Evolutionary conservation across 2,113 vertebrate species (phyloP).

Genomic region (Nothocercus julius): DNA sequence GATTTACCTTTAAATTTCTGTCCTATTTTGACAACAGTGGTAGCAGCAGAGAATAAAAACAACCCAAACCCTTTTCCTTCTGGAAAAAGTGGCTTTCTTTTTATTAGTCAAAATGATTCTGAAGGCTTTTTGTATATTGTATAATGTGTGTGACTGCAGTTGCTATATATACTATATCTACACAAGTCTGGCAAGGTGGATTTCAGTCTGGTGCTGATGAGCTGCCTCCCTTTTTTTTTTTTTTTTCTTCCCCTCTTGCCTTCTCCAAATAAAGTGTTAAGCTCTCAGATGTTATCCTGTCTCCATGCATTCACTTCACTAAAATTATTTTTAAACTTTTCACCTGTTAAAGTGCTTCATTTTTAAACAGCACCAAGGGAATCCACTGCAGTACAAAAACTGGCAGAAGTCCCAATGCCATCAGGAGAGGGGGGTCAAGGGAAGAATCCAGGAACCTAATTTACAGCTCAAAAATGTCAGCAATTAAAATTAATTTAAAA

Average conservation of each 20-base stretch:
- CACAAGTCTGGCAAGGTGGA: background rate
- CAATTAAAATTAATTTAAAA: slow-evolving; percentile 65
- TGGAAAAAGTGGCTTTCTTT: background rate
- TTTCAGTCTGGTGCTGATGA: slow-evolving; percentile 3
- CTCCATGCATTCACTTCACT: slow-evolving; percentile 18
- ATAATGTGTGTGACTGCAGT: background rate
- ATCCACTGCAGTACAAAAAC: background rate
- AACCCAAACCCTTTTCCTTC: background rate
- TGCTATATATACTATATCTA: background rate
- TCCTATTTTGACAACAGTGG: slow-evolving; percentile 4
- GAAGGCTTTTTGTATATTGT: background rate
- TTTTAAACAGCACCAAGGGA: slow-evolving; percentile 3
- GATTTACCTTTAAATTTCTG: slow-evolving; percentile 17
- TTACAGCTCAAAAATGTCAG: slow-evolving; percentile 42
- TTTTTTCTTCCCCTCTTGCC: background rate
- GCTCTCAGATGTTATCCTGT: slow-evolving; percentile 5
- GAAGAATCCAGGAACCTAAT: background rate
- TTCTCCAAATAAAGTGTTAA: slow-evolving; percentile 28
- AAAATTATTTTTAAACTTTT: slow-evolving; percentile 43
- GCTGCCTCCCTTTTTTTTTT: background rate
- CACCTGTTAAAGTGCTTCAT: slow-evolving; percentile 19
- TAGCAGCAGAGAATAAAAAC: background rate
- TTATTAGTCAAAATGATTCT: background rate
- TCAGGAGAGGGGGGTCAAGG: background rate
- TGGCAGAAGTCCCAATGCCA: slow-evolving; percentile 12